A percentile compares a stretch with the other conserved stretches of the same genome.
Conservation (phyloP, 2,797 vertebrate genomes). For the Periparus ater region DNA sequence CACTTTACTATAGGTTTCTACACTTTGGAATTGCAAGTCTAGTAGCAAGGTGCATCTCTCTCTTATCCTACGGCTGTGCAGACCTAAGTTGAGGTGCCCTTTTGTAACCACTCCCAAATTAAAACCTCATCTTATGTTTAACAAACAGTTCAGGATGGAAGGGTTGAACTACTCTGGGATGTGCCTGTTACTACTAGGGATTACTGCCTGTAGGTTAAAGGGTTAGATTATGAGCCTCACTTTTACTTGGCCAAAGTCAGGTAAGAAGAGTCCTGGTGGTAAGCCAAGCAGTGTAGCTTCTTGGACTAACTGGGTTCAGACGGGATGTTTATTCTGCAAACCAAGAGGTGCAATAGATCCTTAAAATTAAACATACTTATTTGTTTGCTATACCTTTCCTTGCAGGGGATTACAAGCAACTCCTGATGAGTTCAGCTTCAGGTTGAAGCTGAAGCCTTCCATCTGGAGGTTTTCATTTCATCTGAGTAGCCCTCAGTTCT, state of each 20-base stretch:
- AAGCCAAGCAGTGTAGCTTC: neutral
- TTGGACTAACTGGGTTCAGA: neutral
- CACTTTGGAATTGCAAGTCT: neutral
- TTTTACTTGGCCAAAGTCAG: neutral
- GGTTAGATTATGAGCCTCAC: neutral
- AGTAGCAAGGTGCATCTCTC: neutral
- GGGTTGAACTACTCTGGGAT: neutral
- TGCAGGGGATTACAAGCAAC: neutral
- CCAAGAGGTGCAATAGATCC: neutral
- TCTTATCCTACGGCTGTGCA: neutral
- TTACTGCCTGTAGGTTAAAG: neutral
- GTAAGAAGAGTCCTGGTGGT: neutral
- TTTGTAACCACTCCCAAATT: neutral
- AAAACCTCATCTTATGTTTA: neutral
- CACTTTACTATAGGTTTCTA: neutral
- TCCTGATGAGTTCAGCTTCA: neutral
- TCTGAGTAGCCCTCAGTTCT: neutral
- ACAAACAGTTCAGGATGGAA: neutral
- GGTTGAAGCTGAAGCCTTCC: neutral
- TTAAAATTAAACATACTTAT: neutral
- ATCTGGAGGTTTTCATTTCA: neutral
- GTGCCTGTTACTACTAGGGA: neutral
- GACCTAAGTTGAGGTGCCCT: neutral
- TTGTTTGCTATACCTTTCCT: neutral
- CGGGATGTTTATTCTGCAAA: neutral